Evolutionary conservation across 2,797 vertebrate species (phyloP), one percentile per base, ranked within the genome.

Genomic region (Microhierax caerulescens): DNA sequence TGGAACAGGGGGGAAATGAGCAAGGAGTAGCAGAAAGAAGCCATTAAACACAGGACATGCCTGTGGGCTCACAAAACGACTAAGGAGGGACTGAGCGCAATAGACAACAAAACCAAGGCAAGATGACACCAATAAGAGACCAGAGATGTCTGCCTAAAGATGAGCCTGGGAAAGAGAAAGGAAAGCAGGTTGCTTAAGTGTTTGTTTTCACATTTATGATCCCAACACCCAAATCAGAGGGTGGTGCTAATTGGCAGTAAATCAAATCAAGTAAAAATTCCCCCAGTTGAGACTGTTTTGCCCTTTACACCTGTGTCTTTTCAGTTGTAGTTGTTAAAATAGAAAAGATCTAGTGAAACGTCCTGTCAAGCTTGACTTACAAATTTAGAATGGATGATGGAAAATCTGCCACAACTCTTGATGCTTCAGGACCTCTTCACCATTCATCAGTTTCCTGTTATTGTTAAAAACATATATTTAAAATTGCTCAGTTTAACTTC

Each of bases 51-150:
- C 21, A 15, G 9, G 37, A 73, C 7, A 23, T 57, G 32, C 20
- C 34, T 1, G 0, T 8, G 47, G 4, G 21, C 7, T 70, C 32
- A 3, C 0, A 2, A n/a, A 50, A 80, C 12, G 13, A 45, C 6
- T 20, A 25, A 32, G 13, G 51, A 80, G 5, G 18, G 39, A 30
- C 13, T 74, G 36, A 76, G 25, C 4, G 2, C 23, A 61, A 85
- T 21, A 16, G 36, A 65, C 27, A 82, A 74, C 14, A 91, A 67
- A 84, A 48, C 1, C 4, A 6, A 54, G 13, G 37, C 6, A 19
- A 24, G 30, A 9, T n/a, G 24, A 28, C 8, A 5, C 21, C n/a
- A 34, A 8, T 9, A 37, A 45, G 68, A 28, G 15, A 84, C 6
- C 1, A 43, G 59, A 69, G 23, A 11, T 24, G 22, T 24, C 73